Evolutionary conservation across 2,797 vertebrate species (phyloP).

Genomic region (Mus caroli): DNA sequence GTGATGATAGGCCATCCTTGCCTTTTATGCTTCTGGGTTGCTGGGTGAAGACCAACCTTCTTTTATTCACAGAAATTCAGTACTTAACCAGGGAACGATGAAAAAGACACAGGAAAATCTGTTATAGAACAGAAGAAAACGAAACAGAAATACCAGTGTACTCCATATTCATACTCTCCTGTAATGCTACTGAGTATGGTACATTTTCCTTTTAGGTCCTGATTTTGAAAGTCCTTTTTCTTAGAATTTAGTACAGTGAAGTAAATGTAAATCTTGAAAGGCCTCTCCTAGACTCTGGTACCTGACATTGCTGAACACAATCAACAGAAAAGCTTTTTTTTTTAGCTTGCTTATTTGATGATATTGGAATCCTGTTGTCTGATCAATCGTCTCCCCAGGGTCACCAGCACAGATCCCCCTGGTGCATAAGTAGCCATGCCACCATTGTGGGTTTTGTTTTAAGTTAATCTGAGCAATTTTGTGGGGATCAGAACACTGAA

Average conservation of each 20-base stretch:
- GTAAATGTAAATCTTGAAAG: conserved; percentile 80
- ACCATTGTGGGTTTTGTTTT: neutral
- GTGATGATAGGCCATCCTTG: neutral
- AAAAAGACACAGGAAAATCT: conserved; percentile 54
- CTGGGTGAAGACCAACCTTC: conserved; percentile 36
- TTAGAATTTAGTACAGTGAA: conserved; percentile 80
- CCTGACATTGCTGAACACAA: conserved; percentile 74
- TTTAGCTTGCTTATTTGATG: conserved; percentile 73
- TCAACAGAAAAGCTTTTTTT: conserved; percentile 72
- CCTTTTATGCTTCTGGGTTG: neutral
- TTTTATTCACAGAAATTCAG: conserved; percentile 78
- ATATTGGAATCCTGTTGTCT: neutral
- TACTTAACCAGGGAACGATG: conserved; percentile 34
- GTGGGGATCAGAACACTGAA: neutral
- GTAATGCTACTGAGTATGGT: conserved; percentile 74
- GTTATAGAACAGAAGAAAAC: conserved; percentile 69
- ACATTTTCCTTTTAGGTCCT: conserved; percentile 46
- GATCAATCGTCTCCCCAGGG: no score
- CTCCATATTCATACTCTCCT: conserved; percentile 72
- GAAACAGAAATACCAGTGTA: conserved; percentile 65
- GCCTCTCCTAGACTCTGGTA: conserved; percentile 38
- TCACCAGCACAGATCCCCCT: neutral
- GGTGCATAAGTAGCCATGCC: neutral
- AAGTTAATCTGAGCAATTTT: neutral
- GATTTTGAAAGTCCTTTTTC: conserved; percentile 82